Conservation (phyloP, 2,797 vertebrate species). For the Hyperoplus immaculatus region DNA sequence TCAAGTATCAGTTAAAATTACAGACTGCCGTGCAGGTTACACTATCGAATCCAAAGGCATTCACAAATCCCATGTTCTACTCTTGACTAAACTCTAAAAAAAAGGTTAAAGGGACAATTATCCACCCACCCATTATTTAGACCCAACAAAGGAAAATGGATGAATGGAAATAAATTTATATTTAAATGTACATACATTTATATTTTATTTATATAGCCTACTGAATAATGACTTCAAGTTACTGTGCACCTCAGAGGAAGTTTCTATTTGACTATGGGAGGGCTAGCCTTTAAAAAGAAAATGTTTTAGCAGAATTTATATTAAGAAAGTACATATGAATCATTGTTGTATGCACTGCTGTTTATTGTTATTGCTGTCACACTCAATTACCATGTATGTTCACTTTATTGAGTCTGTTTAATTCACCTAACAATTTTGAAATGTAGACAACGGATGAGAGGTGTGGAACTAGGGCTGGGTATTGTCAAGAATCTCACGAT, state of each 20-base stretch:
- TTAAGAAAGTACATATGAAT: neutral
- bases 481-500: too few relatives aligned
- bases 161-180: neutral
- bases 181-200: too few relatives aligned
- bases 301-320: neutral
- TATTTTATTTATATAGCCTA: too few relatives aligned
- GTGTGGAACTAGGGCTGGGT: neutral
- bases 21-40: neutral
- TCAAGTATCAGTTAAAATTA: neutral
- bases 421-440: neutral
- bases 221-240: too few relatives aligned
- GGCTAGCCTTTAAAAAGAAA: neutral
- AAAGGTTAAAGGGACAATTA: neutral
- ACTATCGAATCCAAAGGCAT: neutral
- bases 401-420: neutral
- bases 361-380: neutral
- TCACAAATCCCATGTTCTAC: neutral
- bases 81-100: neutral
- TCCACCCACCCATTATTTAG: neutral
- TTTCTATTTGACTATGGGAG: neutral
- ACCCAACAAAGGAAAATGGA: neutral
- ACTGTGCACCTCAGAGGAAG: neutral
- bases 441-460: conserved; percentile 2
- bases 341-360: neutral
- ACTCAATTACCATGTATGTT: neutral